phyloP scores from a whole-genome alignment of 2,888 invertebrate genomes.

The Platynereis dumerilii region DNA sequence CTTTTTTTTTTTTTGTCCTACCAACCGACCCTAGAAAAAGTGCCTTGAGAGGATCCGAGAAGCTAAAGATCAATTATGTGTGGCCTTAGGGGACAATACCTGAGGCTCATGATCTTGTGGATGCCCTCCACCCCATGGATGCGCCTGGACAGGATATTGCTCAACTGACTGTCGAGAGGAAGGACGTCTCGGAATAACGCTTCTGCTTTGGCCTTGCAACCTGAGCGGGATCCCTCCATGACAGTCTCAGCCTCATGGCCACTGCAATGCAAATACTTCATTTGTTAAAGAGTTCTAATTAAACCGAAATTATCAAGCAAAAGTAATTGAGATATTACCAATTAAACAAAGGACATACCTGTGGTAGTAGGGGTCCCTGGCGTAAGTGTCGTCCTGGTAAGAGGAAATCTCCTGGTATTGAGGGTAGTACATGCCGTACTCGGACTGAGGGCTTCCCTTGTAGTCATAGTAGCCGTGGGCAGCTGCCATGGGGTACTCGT shows the following conservation, averaged over 20 bases:
- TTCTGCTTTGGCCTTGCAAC: constrained; percentile 50
- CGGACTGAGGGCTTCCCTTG: constrained; percentile 23
- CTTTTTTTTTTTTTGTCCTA: too few species aligned
- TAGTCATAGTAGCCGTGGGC: constrained; percentile 17
- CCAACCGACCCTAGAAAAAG: too few species aligned
- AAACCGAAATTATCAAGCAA: neutral
- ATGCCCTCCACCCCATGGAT: constrained; percentile 47
- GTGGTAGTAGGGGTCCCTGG: constrained; percentile 40
- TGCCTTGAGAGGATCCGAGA: too few species aligned
- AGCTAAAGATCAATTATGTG: too few species aligned
- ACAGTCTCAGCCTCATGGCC: constrained; percentile 41
- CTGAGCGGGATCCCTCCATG: constrained; percentile 43
- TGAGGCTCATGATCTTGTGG: constrained; percentile 28
- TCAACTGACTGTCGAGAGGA: constrained; percentile 52
- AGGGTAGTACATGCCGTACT: constrained; percentile 15
- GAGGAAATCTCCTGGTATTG: constrained; percentile 22
- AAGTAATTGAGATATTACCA: neutral
- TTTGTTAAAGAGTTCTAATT: neutral
- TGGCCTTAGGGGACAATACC: too few species aligned
- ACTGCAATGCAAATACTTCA: constrained; percentile 12
- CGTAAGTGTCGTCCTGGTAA: constrained; percentile 38
- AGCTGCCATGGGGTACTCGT: neutral
- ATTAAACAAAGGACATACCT: constrained; percentile 32
- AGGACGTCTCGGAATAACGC: constrained; percentile 49
- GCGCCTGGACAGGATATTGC: constrained; percentile 49